phyloP scores from a whole-genome alignment of 64 coral and sea anemone species.

The Stichodactyla helianthus region DNA sequence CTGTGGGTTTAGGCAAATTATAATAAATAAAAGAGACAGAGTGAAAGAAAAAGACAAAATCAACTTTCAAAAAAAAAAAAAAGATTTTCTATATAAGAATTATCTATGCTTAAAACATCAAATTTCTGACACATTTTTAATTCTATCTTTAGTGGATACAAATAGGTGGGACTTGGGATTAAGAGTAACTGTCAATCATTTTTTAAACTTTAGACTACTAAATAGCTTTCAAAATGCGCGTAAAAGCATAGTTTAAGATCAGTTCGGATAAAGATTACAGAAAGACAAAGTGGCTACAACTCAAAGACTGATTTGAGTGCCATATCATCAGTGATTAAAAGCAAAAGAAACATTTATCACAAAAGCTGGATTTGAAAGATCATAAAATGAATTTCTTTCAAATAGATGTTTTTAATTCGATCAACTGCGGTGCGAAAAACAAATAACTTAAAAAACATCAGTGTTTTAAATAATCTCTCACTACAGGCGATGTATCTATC shows the following conservation, averaged over 20 bases:
- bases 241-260: background rate
- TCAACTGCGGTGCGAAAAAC: no score
- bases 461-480: no score
- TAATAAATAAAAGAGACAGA: no score
- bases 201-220: background rate
- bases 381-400: no score
- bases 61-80: no score
- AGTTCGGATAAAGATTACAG: background rate
- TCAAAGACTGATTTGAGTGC: background rate
- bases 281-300: background rate
- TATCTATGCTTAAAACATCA: no score
- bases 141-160: background rate
- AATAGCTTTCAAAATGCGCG: background rate
- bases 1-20: no score
- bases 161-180: background rate
- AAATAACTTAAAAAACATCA: no score
- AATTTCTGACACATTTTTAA: background rate
- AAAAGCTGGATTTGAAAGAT: background rate
- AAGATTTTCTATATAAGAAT: no score
- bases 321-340: background rate
- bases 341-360: background rate
- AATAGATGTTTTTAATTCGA: no score
- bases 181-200: background rate
- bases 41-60: no score
- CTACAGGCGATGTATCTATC: no score